These are phyloP conservation scores for Parapristionchus giblindavisi DNA, from an alignment of 2,888 invertebrate genomes.

Conservation along the genomic window DNA sequence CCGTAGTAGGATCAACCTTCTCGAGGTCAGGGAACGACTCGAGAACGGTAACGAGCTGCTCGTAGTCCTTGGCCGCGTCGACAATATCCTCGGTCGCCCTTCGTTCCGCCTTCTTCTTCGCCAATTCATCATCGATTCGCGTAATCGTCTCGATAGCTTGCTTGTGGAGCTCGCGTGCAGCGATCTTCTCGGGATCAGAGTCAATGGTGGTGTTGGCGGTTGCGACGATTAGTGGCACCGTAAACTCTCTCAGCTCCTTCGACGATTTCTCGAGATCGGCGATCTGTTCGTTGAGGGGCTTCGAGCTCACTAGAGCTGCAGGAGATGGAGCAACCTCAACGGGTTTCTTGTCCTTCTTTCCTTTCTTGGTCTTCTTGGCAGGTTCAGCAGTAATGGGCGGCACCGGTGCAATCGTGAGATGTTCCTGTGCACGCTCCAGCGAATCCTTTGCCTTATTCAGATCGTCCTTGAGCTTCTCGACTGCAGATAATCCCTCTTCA, in stretches of 20 bases:
- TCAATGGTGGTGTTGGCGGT: constrained; percentile 20
- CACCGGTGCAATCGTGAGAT: not conserved
- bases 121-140: not conserved
- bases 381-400: not conserved
- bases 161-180: not conserved
- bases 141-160: not conserved
- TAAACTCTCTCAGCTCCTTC: not conserved
- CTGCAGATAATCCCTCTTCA: not conserved
- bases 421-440: not conserved
- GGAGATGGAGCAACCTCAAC: not conserved
- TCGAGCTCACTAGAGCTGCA: constrained; percentile 1
- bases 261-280: constrained; percentile 3
- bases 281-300: not conserved
- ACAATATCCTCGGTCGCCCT: not conserved
- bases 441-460: not conserved
- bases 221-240: not conserved
- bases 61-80: constrained; percentile 11
- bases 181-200: not conserved
- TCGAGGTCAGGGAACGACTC: constrained; percentile 9
- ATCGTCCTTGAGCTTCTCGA: not conserved
- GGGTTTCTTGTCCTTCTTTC: constrained; percentile 22
- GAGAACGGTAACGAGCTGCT: not conserved
- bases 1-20: not conserved
- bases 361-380: constrained; percentile 8
- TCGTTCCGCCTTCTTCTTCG: not conserved